Conservation (phyloP, 2,888 invertebrate species). For the Ormyrus rosae region DNA sequence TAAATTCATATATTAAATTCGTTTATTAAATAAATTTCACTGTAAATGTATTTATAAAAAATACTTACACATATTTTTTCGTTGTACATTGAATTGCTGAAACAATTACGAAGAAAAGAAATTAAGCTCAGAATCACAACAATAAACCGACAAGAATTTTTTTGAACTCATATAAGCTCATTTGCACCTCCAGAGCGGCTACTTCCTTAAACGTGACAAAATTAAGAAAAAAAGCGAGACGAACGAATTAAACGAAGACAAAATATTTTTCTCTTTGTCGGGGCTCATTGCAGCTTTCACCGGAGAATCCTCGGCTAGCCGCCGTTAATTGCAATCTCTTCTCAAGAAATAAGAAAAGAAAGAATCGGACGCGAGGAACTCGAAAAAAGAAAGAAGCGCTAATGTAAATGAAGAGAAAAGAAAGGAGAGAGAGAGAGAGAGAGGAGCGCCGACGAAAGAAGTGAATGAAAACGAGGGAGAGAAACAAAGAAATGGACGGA, state of each 20-base stretch:
- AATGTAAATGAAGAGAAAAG: constrained; percentile 10
- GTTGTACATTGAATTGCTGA: too few species aligned
- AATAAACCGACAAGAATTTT: too few species aligned
- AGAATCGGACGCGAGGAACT: background rate
- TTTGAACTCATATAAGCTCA: too few species aligned
- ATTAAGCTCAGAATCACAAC: too few species aligned
- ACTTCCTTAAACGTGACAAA: constrained; percentile 9
- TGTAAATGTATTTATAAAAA: too few species aligned
- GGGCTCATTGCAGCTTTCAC: constrained; percentile 16
- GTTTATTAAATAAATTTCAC: too few species aligned
- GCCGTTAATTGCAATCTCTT: constrained; percentile 25
- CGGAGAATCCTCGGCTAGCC: constrained; percentile 16
- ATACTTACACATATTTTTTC: too few species aligned
- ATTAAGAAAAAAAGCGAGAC: background rate
- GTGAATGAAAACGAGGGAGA: too few species aligned
- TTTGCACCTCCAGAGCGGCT: too few species aligned
- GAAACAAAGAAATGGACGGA: too few species aligned
- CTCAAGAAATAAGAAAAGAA: constrained; percentile 1
- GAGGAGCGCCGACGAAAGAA: background rate
- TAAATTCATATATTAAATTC: too few species aligned
- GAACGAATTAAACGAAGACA: background rate
- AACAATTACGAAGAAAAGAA: too few species aligned
- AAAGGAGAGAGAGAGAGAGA: background rate
- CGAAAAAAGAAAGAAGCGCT: constrained; percentile 27
- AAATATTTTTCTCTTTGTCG: constrained; percentile 9